Base-by-base conservation (phyloP, 2,113 vertebrate genomes). In the Rhabdornis inornatus region DNA sequence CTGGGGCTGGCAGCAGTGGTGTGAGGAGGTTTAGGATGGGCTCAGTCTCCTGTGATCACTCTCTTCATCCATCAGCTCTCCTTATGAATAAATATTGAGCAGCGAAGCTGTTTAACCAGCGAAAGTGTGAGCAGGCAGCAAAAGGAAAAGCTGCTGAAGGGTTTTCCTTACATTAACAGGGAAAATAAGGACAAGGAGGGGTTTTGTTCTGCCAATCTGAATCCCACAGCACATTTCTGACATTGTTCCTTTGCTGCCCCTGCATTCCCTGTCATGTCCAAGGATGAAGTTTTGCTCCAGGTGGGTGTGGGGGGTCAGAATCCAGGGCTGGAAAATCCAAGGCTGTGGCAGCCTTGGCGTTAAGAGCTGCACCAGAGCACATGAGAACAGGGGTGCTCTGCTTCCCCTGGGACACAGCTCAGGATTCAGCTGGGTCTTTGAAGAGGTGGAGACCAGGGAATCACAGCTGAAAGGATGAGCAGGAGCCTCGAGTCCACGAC, bases 181-280 rank as follows among this genome's bases (percentile, higher is more conserved):
- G 39, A 68, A 33, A 44, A 53, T 11, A 15, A 90, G 16, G 19
- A 20, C 47, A 35, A 50, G 31, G 35, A 39, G 66, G 60, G 55
- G 42, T 27, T 89, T 83, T 79, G 45, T 50, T 83, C 55, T 74
- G 24, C 57, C 9, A 1, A 27, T 42, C 31, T 24, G 47, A 37
- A 37, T 31, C 17, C 13, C 60, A 40, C 20, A 31, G 21, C 28
- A 11, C 15, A 1, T 40, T 76, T 40, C 52, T 70, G 64, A 10
- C 3, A 2, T 0, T 12, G 8, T 10, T 82, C 74, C 8, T 87
- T 59, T 63, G 25, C 31, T 64, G 44, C 4, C 2, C 0, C 33
- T 45, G 31, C 16, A 3, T 37, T 49, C 33, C 24, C 30, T 37
- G 28, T 7, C 1, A 2, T n/a, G 57, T 44, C 24, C 25, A 37